These are phyloP conservation scores for Linepithema humile DNA, from an alignment of 1,140 invertebrate species.

Conservation along the genomic window DNA sequence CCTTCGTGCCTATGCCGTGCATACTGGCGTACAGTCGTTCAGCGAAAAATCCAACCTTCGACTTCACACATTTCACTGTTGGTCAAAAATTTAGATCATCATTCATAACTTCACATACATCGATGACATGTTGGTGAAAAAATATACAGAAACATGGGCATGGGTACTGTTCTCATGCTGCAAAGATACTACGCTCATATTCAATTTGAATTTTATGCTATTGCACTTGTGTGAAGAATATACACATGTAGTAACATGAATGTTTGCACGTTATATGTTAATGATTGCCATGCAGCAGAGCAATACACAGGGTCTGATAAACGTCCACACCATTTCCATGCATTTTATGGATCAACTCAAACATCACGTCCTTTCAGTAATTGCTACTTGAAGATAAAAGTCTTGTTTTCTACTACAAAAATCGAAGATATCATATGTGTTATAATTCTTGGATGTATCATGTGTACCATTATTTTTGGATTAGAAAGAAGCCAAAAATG, in stretches of 20 bases:
- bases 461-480: no score
- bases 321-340: slow-evolving; percentile 35
- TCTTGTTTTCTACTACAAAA: neutral
- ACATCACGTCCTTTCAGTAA: neutral
- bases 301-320: neutral
- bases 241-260: neutral
- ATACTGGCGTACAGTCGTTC: slow-evolving; percentile 95
- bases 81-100: slow-evolving; percentile 63
- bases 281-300: slow-evolving; percentile 26
- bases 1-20: slow-evolving; percentile 95
- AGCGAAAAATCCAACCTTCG: slow-evolving; percentile 97
- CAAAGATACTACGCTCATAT: slow-evolving; percentile 3
- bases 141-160: neutral
- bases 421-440: neutral
- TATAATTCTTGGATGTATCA: no score
- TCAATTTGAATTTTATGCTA: neutral
- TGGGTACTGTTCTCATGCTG: slow-evolving; percentile 33
- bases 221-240: neutral
- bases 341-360: slow-evolving; percentile 20
- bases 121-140: slow-evolving; percentile 11
- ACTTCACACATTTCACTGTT: slow-evolving; percentile 94
- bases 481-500: neutral
- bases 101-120: neutral
- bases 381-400: neutral
- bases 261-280: slow-evolving; percentile 7